These are phyloP conservation scores for Picus viridis DNA, from an alignment of 2,797 vertebrate species.

Conservation along the genomic window DNA sequence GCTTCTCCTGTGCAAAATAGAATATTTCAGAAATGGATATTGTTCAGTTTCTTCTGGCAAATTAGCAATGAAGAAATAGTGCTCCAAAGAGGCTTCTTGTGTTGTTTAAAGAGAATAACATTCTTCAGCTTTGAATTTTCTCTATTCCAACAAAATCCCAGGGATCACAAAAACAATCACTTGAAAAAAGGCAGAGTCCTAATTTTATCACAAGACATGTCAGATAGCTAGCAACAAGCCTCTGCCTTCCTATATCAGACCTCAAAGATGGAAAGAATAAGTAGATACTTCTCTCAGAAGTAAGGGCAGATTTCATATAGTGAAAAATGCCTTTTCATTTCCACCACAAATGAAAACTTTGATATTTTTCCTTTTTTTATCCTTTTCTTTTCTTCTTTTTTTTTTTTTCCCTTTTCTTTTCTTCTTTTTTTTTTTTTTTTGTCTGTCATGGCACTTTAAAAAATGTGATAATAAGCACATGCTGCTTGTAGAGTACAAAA, in stretches of 20 bases:
- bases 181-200: not conserved
- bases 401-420: not conserved
- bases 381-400: not conserved
- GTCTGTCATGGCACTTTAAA: not conserved
- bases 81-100: not conserved
- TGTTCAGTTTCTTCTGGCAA: not conserved
- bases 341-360: not conserved
- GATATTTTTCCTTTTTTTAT: slow-evolving; percentile 21
- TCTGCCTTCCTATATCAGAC: not conserved
- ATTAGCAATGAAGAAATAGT: not conserved
- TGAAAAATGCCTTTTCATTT: slow-evolving; percentile 37
- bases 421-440: slow-evolving; percentile 41
- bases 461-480: slow-evolving; percentile 12
- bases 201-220: not conserved
- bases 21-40: not conserved
- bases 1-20: not conserved
- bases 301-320: not conserved
- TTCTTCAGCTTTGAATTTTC: not conserved
- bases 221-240: not conserved
- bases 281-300: not conserved
- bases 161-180: not conserved
- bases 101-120: not conserved
- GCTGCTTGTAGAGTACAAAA: not conserved
- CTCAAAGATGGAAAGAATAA: not conserved
- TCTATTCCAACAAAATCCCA: not conserved